phyloP scores from a whole-genome alignment of 2,113 vertebrate genomes.

The Dipodomys ordii region DNA sequence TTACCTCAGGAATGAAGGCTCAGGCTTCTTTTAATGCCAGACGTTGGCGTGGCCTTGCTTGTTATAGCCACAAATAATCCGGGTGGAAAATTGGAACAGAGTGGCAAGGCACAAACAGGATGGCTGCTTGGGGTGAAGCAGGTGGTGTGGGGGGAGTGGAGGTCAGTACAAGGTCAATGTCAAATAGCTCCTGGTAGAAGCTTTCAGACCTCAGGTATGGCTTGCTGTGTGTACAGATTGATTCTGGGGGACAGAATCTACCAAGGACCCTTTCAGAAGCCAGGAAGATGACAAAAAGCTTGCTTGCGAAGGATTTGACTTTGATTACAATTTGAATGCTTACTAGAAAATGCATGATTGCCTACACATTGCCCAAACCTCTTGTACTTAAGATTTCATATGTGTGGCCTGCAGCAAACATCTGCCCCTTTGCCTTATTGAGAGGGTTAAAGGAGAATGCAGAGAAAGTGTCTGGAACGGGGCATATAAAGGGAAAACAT shows the following conservation, averaged over 20 bases:
- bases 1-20: conserved; percentile 83
- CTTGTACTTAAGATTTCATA: neutral
- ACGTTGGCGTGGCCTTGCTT: conserved; percentile 83
- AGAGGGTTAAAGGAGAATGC: neutral
- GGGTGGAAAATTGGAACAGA: conserved; percentile 75
- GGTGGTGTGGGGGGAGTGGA: conserved; percentile 22
- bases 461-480: neutral
- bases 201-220: neutral
- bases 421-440: neutral
- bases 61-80: conserved; percentile 77
- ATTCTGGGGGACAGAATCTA: neutral
- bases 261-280: neutral
- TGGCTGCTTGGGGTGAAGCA: conserved; percentile 59
- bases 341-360: neutral
- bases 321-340: neutral
- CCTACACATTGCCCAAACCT: neutral
- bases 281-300: neutral
- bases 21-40: conserved; percentile 80
- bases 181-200: neutral
- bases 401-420: neutral
- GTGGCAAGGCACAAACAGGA: conserved; percentile 70
- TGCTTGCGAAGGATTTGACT: neutral
- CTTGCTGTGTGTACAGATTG: neutral
- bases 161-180: conserved; percentile 51
- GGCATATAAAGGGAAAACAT: neutral